Evolutionary conservation across 1,140 invertebrate species (phyloP).

Genomic region (Drosophila ohnishii): DNA sequence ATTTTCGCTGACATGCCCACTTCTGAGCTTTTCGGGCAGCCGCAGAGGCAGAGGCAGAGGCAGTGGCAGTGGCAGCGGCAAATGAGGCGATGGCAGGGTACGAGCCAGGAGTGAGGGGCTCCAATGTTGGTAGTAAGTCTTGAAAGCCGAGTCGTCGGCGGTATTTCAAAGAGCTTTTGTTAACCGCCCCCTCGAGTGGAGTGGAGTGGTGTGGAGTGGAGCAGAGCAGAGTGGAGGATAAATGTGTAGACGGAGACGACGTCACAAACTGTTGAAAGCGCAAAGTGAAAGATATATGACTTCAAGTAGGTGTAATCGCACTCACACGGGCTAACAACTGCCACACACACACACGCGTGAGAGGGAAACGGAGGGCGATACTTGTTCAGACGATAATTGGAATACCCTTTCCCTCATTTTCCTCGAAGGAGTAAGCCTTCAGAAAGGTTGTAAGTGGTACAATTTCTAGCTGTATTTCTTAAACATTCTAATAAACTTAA

Average conservation of each 20-base stretch:
- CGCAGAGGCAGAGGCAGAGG: slow-evolving; percentile 9
- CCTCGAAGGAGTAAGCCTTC: background rate
- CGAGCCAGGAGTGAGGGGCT: slow-evolving; percentile 17
- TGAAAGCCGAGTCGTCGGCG: slow-evolving; percentile 61
- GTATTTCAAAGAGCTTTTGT: slow-evolving; percentile 76
- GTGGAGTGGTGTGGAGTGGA: slow-evolving; percentile 13
- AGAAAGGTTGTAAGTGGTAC: too few relatives aligned
- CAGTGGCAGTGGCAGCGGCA: slow-evolving; percentile 25
- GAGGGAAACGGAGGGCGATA: background rate
- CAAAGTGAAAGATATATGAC: slow-evolving; percentile 81
- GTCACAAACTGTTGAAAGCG: slow-evolving; percentile 80
- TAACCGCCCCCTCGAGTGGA: slow-evolving; percentile 53
- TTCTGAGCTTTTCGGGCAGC: slow-evolving; percentile 68
- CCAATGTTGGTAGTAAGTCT: slow-evolving; percentile 69
- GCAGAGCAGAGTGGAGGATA: slow-evolving; percentile 38
- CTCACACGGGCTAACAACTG: slow-evolving; percentile 41
- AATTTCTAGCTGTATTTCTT: background rate
- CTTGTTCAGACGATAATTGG: background rate
- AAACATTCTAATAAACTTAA: background rate
- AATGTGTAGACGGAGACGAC: slow-evolving; percentile 68
- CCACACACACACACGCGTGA: slow-evolving; percentile 17
- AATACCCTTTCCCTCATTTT: slow-evolving; percentile 8
- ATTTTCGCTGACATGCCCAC: slow-evolving; percentile 81
- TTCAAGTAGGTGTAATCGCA: slow-evolving; percentile 81
- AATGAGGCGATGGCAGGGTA: slow-evolving; percentile 6